Percentiles rank a stretch among this genome's conserved stretches.
These are phyloP conservation scores for Oryzaephilus surinamensis DNA, from an alignment of 1,140 invertebrate species.

Conservation along the genomic window DNA sequence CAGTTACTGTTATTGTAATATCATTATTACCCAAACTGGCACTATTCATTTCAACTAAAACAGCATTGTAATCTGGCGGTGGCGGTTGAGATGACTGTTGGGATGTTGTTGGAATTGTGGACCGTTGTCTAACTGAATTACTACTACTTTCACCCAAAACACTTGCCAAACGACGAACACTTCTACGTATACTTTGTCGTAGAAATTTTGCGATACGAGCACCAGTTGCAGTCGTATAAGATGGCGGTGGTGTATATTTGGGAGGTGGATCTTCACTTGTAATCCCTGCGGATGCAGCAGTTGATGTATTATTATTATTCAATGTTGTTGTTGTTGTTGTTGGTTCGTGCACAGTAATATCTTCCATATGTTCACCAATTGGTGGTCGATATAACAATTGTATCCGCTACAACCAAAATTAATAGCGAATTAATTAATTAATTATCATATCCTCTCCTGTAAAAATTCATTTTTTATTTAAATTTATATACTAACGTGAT, in stretches of 20 bases:
- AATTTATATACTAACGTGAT: slow-evolving; percentile 29
- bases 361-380: slow-evolving; percentile 40
- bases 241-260: slow-evolving; percentile 86
- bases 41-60: slow-evolving; percentile 40
- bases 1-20: slow-evolving; percentile 4
- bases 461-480: too few relatives aligned
- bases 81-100: slow-evolving; percentile 34
- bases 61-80: slow-evolving; percentile 52
- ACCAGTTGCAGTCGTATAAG: slow-evolving; percentile 82
- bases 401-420: slow-evolving; percentile 49
- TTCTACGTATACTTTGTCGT: slow-evolving; percentile 67
- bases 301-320: slow-evolving; percentile 18
- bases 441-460: not conserved
- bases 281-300: slow-evolving; percentile 13
- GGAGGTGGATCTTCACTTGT: slow-evolving; percentile 72
- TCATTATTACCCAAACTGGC: slow-evolving; percentile 14
- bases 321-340: slow-evolving; percentile 28
- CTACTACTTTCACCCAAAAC: slow-evolving; percentile 37
- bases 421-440: slow-evolving; percentile 9
- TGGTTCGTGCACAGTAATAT: slow-evolving; percentile 27
- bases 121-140: slow-evolving; percentile 5
- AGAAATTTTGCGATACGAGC: slow-evolving; percentile 68
- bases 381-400: slow-evolving; percentile 60
- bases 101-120: slow-evolving; percentile 3
- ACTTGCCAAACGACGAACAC: slow-evolving; percentile 56